These are phyloP conservation scores for Xestia c-nigrum DNA, from an alignment of 2,888 invertebrate species.

Conservation along the genomic window DNA sequence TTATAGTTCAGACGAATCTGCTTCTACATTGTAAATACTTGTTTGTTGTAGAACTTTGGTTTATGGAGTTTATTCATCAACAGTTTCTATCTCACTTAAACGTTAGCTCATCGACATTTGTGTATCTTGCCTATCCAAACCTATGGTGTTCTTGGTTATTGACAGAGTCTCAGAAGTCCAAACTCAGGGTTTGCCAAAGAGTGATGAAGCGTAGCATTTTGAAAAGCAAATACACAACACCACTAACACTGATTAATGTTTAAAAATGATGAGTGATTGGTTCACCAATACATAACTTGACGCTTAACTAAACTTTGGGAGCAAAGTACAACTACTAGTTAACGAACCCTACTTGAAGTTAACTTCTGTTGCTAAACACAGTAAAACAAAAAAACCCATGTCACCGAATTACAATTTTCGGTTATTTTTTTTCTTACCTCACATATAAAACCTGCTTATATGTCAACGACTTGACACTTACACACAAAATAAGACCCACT, in stretches of 20 bases:
- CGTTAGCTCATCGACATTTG: too few relatives aligned
- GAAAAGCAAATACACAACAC: too few relatives aligned
- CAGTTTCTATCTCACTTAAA: too few relatives aligned
- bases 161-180: too few relatives aligned
- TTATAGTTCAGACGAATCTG: neutral
- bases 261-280: too few relatives aligned
- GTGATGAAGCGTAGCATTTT: too few relatives aligned
- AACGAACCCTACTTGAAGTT: neutral
- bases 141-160: too few relatives aligned
- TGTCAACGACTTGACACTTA: neutral
- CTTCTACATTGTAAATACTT: neutral
- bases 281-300: too few relatives aligned
- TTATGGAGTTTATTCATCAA: neutral
- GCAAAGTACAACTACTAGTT: neutral
- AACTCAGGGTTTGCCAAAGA: too few relatives aligned
- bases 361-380: neutral
- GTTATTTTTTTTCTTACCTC: neutral
- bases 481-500: neutral
- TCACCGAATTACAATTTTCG: neutral
- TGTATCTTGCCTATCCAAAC: too few relatives aligned
- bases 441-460: neutral
- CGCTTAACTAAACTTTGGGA: neutral
- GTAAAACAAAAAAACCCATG: neutral
- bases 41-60: too few relatives aligned
- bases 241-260: too few relatives aligned